A percentile compares a stretch with the other conserved stretches of the same genome.
Conservation (phyloP, 2,888 invertebrate genomes). For the Copidosoma aretas region DNA sequence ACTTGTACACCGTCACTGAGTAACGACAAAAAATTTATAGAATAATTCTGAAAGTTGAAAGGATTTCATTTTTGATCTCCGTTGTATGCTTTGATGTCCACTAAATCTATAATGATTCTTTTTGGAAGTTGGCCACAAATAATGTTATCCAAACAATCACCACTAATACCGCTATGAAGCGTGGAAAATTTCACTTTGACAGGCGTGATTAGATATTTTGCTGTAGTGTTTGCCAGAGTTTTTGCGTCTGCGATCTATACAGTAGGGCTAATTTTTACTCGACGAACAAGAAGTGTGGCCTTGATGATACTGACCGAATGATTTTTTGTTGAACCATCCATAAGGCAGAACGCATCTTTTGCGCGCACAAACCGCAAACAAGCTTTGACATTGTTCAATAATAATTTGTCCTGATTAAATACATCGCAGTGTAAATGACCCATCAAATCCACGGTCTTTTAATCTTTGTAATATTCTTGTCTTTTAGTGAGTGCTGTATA, state of each 20-base stretch:
- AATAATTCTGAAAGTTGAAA: conserved; percentile 44
- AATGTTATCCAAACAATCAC: neutral
- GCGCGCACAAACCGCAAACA: too few species aligned
- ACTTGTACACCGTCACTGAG: too few species aligned
- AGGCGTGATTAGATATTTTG: conserved; percentile 24
- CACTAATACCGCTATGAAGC: neutral
- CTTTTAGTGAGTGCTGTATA: too few species aligned
- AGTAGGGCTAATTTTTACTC: conserved; percentile 42
- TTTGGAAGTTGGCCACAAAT: neutral
- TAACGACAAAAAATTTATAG: too few species aligned
- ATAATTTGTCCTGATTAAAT: too few species aligned
- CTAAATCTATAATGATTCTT: neutral
- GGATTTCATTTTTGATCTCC: neutral
- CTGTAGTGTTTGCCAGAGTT: conserved; percentile 43
- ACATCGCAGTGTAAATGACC: too few species aligned
- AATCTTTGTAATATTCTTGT: too few species aligned
- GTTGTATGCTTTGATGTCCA: neutral
- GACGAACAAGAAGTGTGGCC: conserved; percentile 40
- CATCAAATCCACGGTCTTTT: too few species aligned
- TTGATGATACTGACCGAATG: conserved; percentile 26
- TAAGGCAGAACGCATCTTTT: conserved; percentile 38
- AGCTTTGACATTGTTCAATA: too few species aligned
- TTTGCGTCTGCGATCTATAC: conserved; percentile 43
- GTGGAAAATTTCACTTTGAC: conserved; percentile 5
- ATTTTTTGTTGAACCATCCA: conserved; percentile 16